These are phyloP conservation scores for Stomatorhinus walkeri DNA, from an alignment of 2,797 vertebrate species.

Conservation along the genomic window DNA sequence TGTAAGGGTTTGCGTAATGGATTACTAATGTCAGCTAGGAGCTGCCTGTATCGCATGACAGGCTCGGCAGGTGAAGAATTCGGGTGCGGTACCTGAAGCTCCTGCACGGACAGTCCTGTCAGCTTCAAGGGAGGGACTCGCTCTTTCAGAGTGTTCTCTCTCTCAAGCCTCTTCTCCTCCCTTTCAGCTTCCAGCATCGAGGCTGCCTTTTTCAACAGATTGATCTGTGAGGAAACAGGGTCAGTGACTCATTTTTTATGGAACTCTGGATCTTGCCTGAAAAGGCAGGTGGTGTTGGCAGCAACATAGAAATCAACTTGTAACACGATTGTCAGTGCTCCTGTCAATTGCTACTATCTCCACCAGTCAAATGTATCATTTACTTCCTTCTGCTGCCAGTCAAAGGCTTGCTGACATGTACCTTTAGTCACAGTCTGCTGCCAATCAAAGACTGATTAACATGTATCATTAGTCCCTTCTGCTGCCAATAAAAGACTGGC, in stretches of 20 bases:
- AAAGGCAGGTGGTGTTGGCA: neutral
- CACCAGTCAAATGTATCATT: neutral
- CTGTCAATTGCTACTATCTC: neutral
- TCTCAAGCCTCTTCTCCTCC: constrained; percentile 47
- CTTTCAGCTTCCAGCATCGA: constrained; percentile 51
- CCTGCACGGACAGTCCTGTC: constrained; percentile 38
- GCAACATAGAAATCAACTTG: neutral
- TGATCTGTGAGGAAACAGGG: constrained; percentile 43
- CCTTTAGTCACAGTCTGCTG: neutral
- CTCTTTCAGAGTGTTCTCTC: constrained; percentile 43
- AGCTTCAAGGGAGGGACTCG: constrained; percentile 51
- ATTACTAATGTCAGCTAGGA: neutral
- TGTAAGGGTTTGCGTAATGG: neutral
- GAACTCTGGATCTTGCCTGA: neutral
- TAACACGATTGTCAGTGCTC: neutral
- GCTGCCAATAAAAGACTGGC: neutral
- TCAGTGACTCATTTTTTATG: neutral
- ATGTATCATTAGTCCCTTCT: neutral
- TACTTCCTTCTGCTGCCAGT: neutral
- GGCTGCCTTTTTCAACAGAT: constrained; percentile 18
- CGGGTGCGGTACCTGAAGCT: constrained; percentile 48
- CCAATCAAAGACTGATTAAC: neutral
- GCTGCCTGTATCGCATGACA: neutral
- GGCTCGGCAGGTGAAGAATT: neutral
- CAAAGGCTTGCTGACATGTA: neutral